phyloP scores from a whole-genome alignment of 2,888 invertebrate genomes.

The Archips xylosteana region DNA sequence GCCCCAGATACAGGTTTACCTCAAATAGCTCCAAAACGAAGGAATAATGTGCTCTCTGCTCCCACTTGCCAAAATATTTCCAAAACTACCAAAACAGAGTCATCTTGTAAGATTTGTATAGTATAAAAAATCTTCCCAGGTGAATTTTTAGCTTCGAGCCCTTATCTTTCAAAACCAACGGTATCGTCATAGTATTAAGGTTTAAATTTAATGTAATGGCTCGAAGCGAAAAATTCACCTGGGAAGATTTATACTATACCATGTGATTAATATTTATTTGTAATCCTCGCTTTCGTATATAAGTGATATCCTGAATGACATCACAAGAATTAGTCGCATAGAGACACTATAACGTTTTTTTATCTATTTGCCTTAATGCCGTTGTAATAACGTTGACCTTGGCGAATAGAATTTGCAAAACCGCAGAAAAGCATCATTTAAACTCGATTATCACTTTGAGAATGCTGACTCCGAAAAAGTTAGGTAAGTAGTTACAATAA shows the following conservation, averaged over 20 bases:
- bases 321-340: slow-evolving; percentile 15
- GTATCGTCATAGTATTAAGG: no score
- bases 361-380: slow-evolving; percentile 7
- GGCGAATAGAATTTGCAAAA: slow-evolving; percentile 17
- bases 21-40: no score
- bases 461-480: background rate
- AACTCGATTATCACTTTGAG: slow-evolving; percentile 12
- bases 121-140: no score
- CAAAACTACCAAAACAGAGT: no score
- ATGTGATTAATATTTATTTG: background rate
- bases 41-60: no score
- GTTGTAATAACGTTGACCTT: slow-evolving; percentile 18
- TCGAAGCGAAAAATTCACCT: no score
- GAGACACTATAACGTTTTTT: slow-evolving; percentile 3
- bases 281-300: background rate
- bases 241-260: no score
- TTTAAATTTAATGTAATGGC: no score
- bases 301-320: slow-evolving; percentile 19
- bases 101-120: background rate
- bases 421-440: slow-evolving; percentile 14
- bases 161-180: no score
- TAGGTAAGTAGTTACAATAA: background rate
- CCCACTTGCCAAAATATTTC: no score
- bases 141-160: no score
- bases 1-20: no score